Percentiles rank a stretch among this genome's conserved stretches.
These are phyloP conservation scores for Laspeyria flexula DNA, from an alignment of 2,888 invertebrate species.

Conservation along the genomic window DNA sequence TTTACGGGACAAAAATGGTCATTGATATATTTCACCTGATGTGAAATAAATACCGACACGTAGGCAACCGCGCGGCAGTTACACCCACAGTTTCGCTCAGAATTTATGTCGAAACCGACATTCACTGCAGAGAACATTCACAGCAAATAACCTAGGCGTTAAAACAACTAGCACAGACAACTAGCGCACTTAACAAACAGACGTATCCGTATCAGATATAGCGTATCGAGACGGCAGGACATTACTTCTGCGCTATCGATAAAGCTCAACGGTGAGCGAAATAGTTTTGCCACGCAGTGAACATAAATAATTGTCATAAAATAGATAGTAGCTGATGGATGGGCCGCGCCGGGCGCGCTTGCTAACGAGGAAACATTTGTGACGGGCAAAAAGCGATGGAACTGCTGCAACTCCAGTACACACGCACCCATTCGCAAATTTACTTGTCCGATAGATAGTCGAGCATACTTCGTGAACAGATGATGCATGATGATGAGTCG, in stretches of 20 bases:
- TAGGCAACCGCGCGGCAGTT: slow-evolving; percentile 75
- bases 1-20: slow-evolving; percentile 61
- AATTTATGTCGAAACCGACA: slow-evolving; percentile 84
- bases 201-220: slow-evolving; percentile 84
- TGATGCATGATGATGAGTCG: slow-evolving; percentile 49
- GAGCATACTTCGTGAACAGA: slow-evolving; percentile 45
- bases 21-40: slow-evolving; percentile 70
- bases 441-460: slow-evolving; percentile 51
- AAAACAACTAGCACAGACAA: slow-evolving; percentile 82
- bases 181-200: slow-evolving; percentile 85
- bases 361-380: slow-evolving; percentile 72
- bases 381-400: slow-evolving; percentile 49
- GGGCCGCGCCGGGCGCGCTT: slow-evolving; percentile 54
- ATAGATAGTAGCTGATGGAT: slow-evolving; percentile 82
- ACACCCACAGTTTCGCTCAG: slow-evolving; percentile 83
- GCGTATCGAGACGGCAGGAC: slow-evolving; percentile 81
- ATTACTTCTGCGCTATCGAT: slow-evolving; percentile 85
- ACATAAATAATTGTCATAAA: slow-evolving; percentile 86
- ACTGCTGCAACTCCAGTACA: slow-evolving; percentile 30
- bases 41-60: slow-evolving; percentile 75
- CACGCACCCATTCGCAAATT: slow-evolving; percentile 31
- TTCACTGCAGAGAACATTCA: slow-evolving; percentile 78
- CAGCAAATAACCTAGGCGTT: slow-evolving; percentile 84
- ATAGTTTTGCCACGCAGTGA: slow-evolving; percentile 80
- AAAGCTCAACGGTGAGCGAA: slow-evolving; percentile 85